Percentiles rank a stretch among this genome's conserved stretches.
Evolutionary conservation across 2,888 invertebrate species (phyloP).

Genomic region (Mythimna albipuncta): DNA sequence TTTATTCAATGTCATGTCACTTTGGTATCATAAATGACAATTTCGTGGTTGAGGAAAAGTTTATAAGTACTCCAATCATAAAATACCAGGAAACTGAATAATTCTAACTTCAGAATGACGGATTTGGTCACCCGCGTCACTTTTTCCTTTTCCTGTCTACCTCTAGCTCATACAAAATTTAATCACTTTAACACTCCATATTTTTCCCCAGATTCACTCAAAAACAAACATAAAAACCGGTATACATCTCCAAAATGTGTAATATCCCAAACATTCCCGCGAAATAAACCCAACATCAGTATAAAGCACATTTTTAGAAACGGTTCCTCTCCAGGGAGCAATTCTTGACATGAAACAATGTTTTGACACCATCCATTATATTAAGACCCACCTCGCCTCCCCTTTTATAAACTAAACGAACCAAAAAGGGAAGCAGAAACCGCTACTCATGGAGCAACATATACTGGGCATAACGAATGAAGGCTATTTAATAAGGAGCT

Average conservation of each 20-base stretch:
- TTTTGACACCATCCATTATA: slow-evolving; percentile 59
- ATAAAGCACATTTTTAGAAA: slow-evolving; percentile 68
- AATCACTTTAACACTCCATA: slow-evolving; percentile 31
- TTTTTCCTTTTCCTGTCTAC: not conserved
- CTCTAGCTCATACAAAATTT: slow-evolving; percentile 24
- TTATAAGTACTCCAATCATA: not conserved
- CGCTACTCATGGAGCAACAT: slow-evolving; percentile 39
- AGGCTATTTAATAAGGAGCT: slow-evolving; percentile 54
- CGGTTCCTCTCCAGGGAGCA: slow-evolving; percentile 67
- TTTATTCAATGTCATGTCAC: not conserved
- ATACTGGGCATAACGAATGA: slow-evolving; percentile 43
- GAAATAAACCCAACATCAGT: slow-evolving; percentile 64
- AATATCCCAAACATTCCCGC: slow-evolving; percentile 63
- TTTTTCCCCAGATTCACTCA: slow-evolving; percentile 34
- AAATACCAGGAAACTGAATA: not conserved
- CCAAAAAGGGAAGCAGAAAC: slow-evolving; percentile 18
- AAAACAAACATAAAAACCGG: slow-evolving; percentile 46
- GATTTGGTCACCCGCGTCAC: not conserved
- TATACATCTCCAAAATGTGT: slow-evolving; percentile 59
- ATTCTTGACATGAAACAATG: slow-evolving; percentile 71
- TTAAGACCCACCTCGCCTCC: slow-evolving; percentile 54
- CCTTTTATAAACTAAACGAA: slow-evolving; percentile 31
- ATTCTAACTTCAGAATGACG: not conserved
- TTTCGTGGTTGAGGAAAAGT: not conserved
- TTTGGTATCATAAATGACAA: not conserved